phyloP scores from a whole-genome alignment of 2,888 invertebrate genomes.

The Uloborus plumipes region DNA sequence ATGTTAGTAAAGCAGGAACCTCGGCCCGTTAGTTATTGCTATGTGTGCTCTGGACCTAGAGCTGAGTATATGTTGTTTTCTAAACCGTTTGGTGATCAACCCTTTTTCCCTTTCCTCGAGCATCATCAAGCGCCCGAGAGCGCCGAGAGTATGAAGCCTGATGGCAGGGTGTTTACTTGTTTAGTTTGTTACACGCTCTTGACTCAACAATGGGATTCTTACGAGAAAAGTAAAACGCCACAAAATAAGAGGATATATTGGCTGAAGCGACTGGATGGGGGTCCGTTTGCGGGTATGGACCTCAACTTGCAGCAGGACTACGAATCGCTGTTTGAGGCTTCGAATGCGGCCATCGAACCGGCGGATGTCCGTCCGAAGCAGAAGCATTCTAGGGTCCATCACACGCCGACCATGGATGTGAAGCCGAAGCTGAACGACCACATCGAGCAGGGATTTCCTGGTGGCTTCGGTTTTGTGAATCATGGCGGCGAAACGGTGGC shows the following conservation, averaged over 20 bases:
- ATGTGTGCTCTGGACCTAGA: conserved; percentile 50
- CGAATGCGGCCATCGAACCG: conserved; percentile 75
- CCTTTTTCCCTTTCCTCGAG: conserved; percentile 92
- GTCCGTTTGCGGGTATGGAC: conserved; percentile 89
- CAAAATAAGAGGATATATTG: conserved; percentile 90
- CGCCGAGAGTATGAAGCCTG: conserved; percentile 71
- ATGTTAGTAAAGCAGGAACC: conserved; percentile 60
- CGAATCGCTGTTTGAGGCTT: conserved; percentile 76
- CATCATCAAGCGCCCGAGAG: conserved; percentile 88
- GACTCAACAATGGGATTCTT: conserved; percentile 91
- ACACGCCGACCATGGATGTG: conserved; percentile 7
- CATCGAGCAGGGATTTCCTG: background rate
- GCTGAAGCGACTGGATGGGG: conserved; percentile 91
- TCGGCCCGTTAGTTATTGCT: conserved; percentile 27
- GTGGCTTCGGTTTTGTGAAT: conserved; percentile 12
- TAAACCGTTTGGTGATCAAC: conserved; percentile 68
- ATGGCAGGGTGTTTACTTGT: conserved; percentile 80
- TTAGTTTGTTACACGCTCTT: conserved; percentile 88
- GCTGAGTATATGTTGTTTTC: conserved; percentile 50
- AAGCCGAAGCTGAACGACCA: conserved; percentile 20
- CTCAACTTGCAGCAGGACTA: conserved; percentile 92
- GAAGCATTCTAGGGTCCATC: conserved; percentile 17
- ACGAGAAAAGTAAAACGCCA: conserved; percentile 87
- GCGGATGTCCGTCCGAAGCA: conserved; percentile 72
- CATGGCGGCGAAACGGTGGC: background rate